Conservation (phyloP, 2,888 invertebrate genomes). For the Stenchaetothrips biformis region DNA sequence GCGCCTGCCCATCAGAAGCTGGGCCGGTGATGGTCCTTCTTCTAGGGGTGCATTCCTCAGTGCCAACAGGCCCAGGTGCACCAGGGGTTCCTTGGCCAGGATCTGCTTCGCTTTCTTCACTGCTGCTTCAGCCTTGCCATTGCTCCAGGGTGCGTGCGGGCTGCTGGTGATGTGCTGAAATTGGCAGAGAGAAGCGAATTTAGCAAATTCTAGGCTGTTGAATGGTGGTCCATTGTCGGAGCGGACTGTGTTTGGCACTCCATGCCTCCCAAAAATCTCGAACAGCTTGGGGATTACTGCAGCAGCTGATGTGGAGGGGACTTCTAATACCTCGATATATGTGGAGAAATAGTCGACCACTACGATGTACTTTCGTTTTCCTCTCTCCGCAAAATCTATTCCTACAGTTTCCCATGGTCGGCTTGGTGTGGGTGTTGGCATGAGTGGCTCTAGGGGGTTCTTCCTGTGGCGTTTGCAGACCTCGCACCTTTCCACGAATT, state of each 20-base stretch:
- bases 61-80: background rate
- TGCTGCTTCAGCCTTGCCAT: slow-evolving; percentile 32
- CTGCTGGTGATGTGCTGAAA: slow-evolving; percentile 32
- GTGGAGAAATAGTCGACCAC: background rate
- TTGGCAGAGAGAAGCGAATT: slow-evolving; percentile 19
- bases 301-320: background rate
- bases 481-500: background rate
- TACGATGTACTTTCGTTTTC: background rate
- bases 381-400: background rate
- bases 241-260: slow-evolving; percentile 28
- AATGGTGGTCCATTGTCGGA: slow-evolving; percentile 30
- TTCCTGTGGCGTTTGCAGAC: background rate
- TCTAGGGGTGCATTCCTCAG: background rate
- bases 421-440: slow-evolving; percentile 9
- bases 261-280: slow-evolving; percentile 27
- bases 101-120: slow-evolving; percentile 30
- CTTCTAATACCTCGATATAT: background rate
- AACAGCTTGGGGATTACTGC: background rate
- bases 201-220: background rate
- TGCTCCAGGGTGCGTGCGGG: slow-evolving; percentile 30
- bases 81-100: background rate
- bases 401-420: slow-evolving; percentile 29
- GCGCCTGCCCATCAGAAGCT: background rate
- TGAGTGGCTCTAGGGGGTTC: slow-evolving; percentile 7
- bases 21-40: background rate